A percentile compares a stretch with the other conserved stretches of the same genome.
Evolutionary conservation across 1,140 invertebrate species (phyloP).

Genomic region (Drosophila erecta): DNA sequence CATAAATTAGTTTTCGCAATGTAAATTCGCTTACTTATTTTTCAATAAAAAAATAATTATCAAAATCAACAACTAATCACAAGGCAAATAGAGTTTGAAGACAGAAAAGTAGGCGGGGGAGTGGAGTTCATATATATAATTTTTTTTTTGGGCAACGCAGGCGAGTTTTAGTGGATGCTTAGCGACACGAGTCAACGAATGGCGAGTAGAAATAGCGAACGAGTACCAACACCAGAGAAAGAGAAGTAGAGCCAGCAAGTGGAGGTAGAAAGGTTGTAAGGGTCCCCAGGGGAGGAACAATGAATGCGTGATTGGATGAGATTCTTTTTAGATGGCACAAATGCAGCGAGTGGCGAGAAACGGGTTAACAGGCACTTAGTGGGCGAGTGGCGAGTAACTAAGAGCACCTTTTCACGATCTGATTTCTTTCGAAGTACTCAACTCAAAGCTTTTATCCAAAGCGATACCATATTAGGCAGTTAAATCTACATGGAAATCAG

Average conservation of each 20-base stretch:
- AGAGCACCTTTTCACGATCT: conserved; percentile 11
- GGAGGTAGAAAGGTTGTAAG: conserved; percentile 14
- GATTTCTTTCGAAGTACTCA: conserved; percentile 10
- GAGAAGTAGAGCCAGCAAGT: conserved; percentile 28
- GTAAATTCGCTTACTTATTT: conserved; percentile 68
- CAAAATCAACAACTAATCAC: conserved; percentile 76
- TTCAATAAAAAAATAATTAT: conserved; percentile 27
- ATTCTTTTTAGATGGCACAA: conserved; percentile 63
- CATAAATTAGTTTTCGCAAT: conserved; percentile 68
- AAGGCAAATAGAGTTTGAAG: conserved; percentile 77
- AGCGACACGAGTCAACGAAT: conserved; percentile 57
- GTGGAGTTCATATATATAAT: neutral
- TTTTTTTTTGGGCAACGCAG: conserved; percentile 31
- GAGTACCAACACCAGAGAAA: conserved; percentile 48
- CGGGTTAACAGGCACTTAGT: conserved; percentile 48
- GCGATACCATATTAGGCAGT: too few species aligned
- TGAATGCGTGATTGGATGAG: conserved; percentile 41
- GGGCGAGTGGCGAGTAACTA: conserved; percentile 15
- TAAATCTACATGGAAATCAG: conserved; percentile 8
- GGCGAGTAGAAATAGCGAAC: conserved; percentile 50
- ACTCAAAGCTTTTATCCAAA: neutral
- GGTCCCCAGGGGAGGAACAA: conserved; percentile 11
- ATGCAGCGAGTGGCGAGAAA: conserved; percentile 54
- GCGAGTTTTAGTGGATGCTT: conserved; percentile 46
- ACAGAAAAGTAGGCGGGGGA: conserved; percentile 34